A percentile compares a stretch with the other conserved stretches of the same genome.
phyloP scores from a whole-genome alignment of 2,888 invertebrate species.

The Arctia plantaginis region DNA sequence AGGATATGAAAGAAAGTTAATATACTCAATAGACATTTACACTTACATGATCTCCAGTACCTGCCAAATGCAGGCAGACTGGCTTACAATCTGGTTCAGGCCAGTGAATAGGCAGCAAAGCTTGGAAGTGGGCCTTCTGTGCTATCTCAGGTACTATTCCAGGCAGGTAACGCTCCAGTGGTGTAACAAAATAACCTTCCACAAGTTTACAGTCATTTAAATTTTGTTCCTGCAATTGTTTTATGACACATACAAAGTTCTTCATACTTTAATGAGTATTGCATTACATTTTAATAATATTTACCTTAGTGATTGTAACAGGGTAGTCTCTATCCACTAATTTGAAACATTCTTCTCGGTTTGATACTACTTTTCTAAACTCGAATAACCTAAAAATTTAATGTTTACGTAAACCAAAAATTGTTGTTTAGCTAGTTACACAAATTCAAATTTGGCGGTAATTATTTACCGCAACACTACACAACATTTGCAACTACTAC shows the following conservation, averaged over 20 bases:
- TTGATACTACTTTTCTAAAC: conserved; percentile 94
- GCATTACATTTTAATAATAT: conserved; percentile 9
- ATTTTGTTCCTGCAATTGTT: conserved; percentile 88
- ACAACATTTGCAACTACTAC: conserved; percentile 45
- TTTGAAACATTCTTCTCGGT: conserved; percentile 93
- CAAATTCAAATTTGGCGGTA: conserved; percentile 20
- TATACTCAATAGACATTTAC: not conserved
- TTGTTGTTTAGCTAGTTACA: not conserved
- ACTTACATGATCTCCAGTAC: conserved; percentile 98
- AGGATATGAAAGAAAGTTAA: not conserved
- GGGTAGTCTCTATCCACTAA: conserved; percentile 94
- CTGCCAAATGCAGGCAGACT: conserved; percentile 97
- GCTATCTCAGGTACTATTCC: conserved; percentile 95
- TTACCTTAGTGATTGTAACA: conserved; percentile 94
- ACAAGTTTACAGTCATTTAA: conserved; percentile 90
- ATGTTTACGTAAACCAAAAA: conserved; percentile 31
- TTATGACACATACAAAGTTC: not conserved
- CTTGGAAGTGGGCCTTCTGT: conserved; percentile 92
- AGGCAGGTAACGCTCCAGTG: conserved; percentile 93
- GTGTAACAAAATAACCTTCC: conserved; percentile 95
- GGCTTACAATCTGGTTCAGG: conserved; percentile 89
- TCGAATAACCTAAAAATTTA: conserved; percentile 92
- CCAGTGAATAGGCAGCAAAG: conserved; percentile 94
- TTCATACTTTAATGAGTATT: not conserved
- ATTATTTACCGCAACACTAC: conserved; percentile 39